Evolutionary conservation across 1,140 invertebrate genomes (phyloP).

Genomic region (Panagrolaimus sp.): DNA sequence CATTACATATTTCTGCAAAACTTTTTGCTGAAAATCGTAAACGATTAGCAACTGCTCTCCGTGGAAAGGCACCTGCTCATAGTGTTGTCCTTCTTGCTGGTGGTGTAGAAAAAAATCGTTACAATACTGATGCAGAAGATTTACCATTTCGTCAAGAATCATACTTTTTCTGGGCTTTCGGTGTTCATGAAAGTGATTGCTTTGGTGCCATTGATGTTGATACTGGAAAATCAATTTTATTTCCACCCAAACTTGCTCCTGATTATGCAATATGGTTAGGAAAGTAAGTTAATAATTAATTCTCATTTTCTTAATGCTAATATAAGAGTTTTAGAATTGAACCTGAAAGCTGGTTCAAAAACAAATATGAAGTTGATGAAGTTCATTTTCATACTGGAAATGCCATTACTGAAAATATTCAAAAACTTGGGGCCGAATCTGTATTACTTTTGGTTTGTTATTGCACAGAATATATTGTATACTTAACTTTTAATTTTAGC

Average conservation of each 20-base stretch:
- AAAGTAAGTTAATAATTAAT: conserved; percentile 26
- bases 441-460: conserved; percentile 29
- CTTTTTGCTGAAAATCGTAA: conserved; percentile 36
- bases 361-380: conserved; percentile 43
- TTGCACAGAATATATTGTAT: background rate
- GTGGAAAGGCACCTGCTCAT: conserved; percentile 19
- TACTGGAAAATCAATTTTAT: conserved; percentile 34
- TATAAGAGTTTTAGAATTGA: conserved; percentile 37
- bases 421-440: conserved; percentile 11
- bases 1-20: conserved; percentile 27
- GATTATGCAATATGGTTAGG: conserved; percentile 45
- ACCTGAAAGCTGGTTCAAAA: conserved; percentile 36
- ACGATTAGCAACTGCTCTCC: conserved; percentile 28
- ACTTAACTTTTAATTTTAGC: conserved; percentile 19
- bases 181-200: conserved; percentile 38
- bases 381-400: conserved; percentile 31
- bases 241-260: conserved; percentile 33
- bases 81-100: conserved; percentile 35
- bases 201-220: conserved; percentile 38
- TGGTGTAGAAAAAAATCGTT: conserved; percentile 36
- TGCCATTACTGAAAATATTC: conserved; percentile 21
- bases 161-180: conserved; percentile 50
- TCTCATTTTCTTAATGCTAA: background rate
- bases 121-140: conserved; percentile 44
- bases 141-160: conserved; percentile 47